phyloP scores from a whole-genome alignment of 2,797 vertebrate genomes.

The Phataginus tricuspis region DNA sequence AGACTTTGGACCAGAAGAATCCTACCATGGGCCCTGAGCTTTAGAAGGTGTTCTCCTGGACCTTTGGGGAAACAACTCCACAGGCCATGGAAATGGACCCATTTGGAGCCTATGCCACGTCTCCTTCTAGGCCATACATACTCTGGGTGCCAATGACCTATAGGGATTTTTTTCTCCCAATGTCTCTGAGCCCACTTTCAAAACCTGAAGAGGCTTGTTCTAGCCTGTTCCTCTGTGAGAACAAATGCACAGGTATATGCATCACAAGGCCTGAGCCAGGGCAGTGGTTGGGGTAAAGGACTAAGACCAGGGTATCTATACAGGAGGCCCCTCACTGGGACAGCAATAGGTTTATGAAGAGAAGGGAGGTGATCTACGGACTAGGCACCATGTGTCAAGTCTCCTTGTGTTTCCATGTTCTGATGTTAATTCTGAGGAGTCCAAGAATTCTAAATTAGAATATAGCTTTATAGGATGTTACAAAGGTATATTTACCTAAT shows the following conservation, averaged over 20 bases:
- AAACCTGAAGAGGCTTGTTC: neutral
- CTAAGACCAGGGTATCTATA: neutral
- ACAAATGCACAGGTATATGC: neutral
- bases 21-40: neutral
- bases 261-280: neutral
- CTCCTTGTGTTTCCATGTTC: neutral
- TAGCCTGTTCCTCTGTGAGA: neutral
- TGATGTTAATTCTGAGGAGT: neutral
- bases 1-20: neutral
- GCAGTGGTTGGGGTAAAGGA: neutral
- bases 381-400: neutral
- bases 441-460: neutral
- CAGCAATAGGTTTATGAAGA: rapidly evolving
- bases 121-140: neutral
- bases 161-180: neutral
- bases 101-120: neutral
- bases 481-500: neutral
- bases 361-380: neutral
- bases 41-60: neutral
- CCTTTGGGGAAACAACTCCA: neutral
- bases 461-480: neutral
- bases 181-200: neutral
- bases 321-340: neutral
- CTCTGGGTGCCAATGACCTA: neutral
- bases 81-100: neutral